Conservation (phyloP, 2,797 vertebrate species). For the Sternotherus odoratus region DNA sequence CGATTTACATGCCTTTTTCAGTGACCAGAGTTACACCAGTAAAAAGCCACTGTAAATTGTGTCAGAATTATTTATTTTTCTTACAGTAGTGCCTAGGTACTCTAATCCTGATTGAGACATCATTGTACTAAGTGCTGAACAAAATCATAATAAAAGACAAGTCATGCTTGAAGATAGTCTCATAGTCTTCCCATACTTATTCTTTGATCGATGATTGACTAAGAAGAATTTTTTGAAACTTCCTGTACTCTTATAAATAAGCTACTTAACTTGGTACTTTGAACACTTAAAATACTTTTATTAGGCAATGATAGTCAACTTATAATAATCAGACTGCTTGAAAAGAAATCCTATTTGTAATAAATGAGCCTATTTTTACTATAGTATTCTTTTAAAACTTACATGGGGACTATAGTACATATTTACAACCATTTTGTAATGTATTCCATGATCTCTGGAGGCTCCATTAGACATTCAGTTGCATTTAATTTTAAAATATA, state of each 20-base stretch:
- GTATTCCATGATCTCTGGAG: background rate
- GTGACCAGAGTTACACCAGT: background rate
- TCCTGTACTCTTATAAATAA: background rate
- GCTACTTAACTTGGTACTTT: background rate
- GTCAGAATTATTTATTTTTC: background rate
- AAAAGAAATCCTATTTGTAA: background rate
- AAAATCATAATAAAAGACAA: background rate
- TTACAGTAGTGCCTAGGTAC: background rate
- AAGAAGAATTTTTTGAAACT: background rate
- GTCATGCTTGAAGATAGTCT: background rate
- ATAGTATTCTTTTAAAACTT: background rate
- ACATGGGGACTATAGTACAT: background rate
- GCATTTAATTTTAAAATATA: slow-evolving; percentile 48
- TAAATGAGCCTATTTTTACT: background rate
- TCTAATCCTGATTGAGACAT: background rate
- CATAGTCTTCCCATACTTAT: background rate
- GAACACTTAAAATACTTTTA: background rate
- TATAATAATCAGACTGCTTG: background rate
- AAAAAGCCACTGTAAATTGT: background rate
- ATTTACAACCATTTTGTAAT: background rate
- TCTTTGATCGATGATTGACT: background rate
- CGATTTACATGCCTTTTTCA: background rate
- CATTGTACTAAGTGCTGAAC: background rate
- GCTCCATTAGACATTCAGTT: slow-evolving; percentile 41
- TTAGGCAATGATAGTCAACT: background rate